Evolutionary conservation across 2,888 invertebrate species (phyloP).

Genomic region (Patella caerulea): DNA sequence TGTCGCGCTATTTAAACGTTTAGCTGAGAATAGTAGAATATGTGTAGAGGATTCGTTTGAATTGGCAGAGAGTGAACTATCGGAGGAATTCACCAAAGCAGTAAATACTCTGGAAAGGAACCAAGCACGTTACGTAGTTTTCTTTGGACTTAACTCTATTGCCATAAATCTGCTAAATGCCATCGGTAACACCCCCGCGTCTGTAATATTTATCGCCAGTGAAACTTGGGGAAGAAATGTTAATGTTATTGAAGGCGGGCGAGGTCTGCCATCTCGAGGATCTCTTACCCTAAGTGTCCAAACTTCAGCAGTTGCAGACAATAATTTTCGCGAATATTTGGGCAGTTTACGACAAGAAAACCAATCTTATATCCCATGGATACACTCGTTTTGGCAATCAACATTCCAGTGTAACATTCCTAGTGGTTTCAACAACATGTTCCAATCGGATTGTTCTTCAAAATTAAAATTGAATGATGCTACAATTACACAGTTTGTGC

Average conservation of each 20-base stretch:
- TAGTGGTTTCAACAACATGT: neutral
- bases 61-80: conserved; percentile 34
- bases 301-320: conserved; percentile 26
- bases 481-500: conserved; percentile 23
- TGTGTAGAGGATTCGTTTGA: conserved; percentile 50
- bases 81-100: conserved; percentile 19
- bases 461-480: neutral
- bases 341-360: neutral
- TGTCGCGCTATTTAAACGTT: conserved; percentile 38
- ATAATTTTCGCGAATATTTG: conserved; percentile 36
- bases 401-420: neutral
- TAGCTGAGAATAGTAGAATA: conserved; percentile 45
- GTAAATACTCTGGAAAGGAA: conserved; percentile 13
- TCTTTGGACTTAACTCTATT: conserved; percentile 48
- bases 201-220: conserved; percentile 54
- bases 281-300: conserved; percentile 49
- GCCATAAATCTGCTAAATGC: conserved; percentile 44
- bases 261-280: conserved; percentile 45
- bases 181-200: conserved; percentile 24
- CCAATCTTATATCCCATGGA: neutral
- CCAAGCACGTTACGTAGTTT: conserved; percentile 47
- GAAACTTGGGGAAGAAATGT: conserved; percentile 56
- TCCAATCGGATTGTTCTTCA: neutral
- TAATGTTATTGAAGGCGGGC: conserved; percentile 31
- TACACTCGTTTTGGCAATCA: neutral